phyloP scores from a whole-genome alignment of 1,140 invertebrate genomes.

The Danaus plexippus region DNA sequence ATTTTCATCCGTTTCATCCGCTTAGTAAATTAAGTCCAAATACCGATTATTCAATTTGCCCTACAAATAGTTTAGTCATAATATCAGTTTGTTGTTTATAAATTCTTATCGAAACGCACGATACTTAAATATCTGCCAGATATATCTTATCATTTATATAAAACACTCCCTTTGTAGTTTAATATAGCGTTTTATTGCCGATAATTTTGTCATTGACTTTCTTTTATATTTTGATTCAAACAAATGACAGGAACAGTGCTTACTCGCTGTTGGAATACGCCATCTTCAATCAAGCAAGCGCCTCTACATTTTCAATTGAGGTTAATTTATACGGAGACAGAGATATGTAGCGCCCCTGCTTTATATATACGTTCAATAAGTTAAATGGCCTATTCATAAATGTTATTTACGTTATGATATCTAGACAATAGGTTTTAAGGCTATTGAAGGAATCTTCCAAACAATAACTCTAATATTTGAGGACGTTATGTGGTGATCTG shows the following conservation, averaged over 20 bases:
- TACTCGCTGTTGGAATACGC: constrained; percentile 41
- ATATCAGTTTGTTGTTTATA: too few relatives aligned
- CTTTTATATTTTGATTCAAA: constrained; percentile 24
- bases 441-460: too few relatives aligned
- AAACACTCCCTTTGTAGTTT: constrained; percentile 14
- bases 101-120: too few relatives aligned
- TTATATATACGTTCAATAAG: constrained; percentile 66
- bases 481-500: too few relatives aligned
- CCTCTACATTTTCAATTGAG: constrained; percentile 67
- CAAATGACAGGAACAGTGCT: constrained; percentile 42
- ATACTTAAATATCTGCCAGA: constrained; percentile 14
- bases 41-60: too few relatives aligned
- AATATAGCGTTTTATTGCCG: too few relatives aligned
- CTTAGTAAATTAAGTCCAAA: too few relatives aligned
- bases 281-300: constrained; percentile 66
- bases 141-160: constrained; percentile 22
- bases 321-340: constrained; percentile 67
- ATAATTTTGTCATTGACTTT: background rate
- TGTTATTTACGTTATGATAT: constrained; percentile 4
- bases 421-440: too few relatives aligned
- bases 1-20: too few relatives aligned
- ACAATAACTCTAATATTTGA: too few relatives aligned
- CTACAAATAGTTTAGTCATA: too few relatives aligned
- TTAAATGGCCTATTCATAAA: constrained; percentile 52
- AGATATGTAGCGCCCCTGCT: constrained; percentile 61